A percentile compares a stretch with the other conserved stretches of the same genome.
These are phyloP conservation scores for Aplysia californica DNA, from an alignment of 1,140 invertebrate genomes.

Conservation along the genomic window DNA sequence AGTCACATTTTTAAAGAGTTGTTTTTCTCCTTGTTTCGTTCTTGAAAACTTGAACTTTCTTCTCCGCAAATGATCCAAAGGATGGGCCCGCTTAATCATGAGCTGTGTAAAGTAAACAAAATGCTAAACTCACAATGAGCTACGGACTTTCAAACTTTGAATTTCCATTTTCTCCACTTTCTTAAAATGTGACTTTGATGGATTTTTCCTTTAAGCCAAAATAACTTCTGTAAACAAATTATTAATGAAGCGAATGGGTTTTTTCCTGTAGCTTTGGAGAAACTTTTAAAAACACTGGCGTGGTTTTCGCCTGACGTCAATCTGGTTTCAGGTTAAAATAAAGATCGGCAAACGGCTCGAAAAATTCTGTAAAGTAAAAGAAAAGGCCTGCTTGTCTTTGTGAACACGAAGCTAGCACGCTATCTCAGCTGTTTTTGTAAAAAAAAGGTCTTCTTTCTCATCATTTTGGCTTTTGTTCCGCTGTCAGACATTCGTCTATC, in stretches of 20 bases:
- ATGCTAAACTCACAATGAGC: neutral
- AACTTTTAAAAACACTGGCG: neutral
- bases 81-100: neutral
- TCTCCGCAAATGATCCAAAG: too few species aligned
- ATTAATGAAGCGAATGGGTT: too few species aligned
- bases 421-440: too few species aligned
- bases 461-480: too few species aligned
- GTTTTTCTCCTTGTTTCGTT: neutral
- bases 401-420: too few species aligned
- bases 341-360: neutral
- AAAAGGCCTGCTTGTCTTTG: too few species aligned
- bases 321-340: neutral
- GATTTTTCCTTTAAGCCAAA: neutral
- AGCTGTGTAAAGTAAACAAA: neutral
- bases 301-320: too few species aligned
- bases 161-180: neutral
- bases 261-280: too few species aligned
- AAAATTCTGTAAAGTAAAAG: neutral
- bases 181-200: neutral
- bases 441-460: too few species aligned
- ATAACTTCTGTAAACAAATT: neutral
- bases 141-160: neutral
- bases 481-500: too few species aligned
- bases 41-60: neutral
- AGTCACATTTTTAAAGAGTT: conserved; percentile 18